Evolutionary conservation across 1,140 invertebrate species (phyloP), one percentile per base, ranked within the genome.

Genomic region (Mizuhopecten yessoensis): DNA sequence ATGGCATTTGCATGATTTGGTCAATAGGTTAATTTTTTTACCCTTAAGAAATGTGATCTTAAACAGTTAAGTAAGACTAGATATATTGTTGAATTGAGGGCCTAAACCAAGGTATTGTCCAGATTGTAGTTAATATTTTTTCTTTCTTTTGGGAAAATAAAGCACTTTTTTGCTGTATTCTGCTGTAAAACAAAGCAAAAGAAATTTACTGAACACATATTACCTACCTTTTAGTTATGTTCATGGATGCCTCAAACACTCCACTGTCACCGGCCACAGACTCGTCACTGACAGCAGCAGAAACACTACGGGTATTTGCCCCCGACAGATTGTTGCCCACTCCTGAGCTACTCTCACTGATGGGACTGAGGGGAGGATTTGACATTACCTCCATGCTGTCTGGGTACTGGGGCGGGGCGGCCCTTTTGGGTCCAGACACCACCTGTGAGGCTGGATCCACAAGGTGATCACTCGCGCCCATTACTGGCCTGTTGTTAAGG

Each of bases 201-300:
- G n/a, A n/a, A n/a, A n/a, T n/a, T n/a, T n/a, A n/a, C n/a, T n/a
- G n/a, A n/a, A n/a, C n/a, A n/a, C n/a, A n/a, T n/a, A 88, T 1
- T 86, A 45, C 86, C 17, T 87, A 92, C 91, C 91, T 92, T 87
- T 92, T 92, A 23, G 89, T 86, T 36, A 92, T 89, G 86, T 92
- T 96, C 86, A 98, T 97, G 7, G 98, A 98, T 20, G 98, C 98
- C 96, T 99, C 99, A 96, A 99, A 99, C 29, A 99, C 99, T 0
- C 99, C 99, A 0, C 98, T 99, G 96, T 99, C 99, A 0, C 99
- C 99, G 49, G 99, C 99, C 33, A 99, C 99, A 57, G 98, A 99
- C 96, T 99, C 99, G 96, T 99, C 99, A 96, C 98, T 99, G 0
- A 99, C 98, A 34, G 99, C 98, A 39, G 99, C 98, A 11, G 98